Conservation (phyloP, 1,140 invertebrate genomes). For the Zaprionus inermis region DNA sequence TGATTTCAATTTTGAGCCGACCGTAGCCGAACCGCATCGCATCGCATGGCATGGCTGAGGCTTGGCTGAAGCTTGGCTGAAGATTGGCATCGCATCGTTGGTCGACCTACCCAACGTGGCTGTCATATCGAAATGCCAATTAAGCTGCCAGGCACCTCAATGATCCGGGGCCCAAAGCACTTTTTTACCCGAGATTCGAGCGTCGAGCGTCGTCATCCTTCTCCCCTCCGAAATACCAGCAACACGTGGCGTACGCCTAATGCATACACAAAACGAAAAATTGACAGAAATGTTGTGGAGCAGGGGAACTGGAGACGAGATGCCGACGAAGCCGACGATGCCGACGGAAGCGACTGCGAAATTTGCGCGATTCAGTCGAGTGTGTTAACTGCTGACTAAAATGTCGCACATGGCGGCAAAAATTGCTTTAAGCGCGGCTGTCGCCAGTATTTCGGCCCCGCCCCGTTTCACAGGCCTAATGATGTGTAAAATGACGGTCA, state of each 20-base stretch:
- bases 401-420: slow-evolving; percentile 27
- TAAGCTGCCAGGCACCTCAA: slow-evolving; percentile 61
- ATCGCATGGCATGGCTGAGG: not conserved
- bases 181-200: slow-evolving; percentile 2
- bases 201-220: too few species aligned
- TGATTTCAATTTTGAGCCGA: slow-evolving; percentile 68
- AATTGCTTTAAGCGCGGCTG: slow-evolving; percentile 19
- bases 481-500: slow-evolving; percentile 77
- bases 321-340: not conserved
- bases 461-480: slow-evolving; percentile 61
- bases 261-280: slow-evolving; percentile 48
- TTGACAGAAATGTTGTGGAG: slow-evolving; percentile 20
- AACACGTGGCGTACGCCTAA: slow-evolving; percentile 47
- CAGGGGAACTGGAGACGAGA: slow-evolving; percentile 17
- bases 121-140: slow-evolving; percentile 79
- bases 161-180: slow-evolving; percentile 38
- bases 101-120: slow-evolving; percentile 24
- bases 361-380: slow-evolving; percentile 54
- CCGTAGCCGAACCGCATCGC: slow-evolving; percentile 1
- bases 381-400: slow-evolving; percentile 40
- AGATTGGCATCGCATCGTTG: not conserved
- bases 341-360: slow-evolving; percentile 42
- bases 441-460: slow-evolving; percentile 3
- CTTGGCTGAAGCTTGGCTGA: not conserved
- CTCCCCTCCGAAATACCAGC: slow-evolving; percentile 27